phyloP scores from a whole-genome alignment of 2,888 invertebrate genomes.

The Philereme vetulata region DNA sequence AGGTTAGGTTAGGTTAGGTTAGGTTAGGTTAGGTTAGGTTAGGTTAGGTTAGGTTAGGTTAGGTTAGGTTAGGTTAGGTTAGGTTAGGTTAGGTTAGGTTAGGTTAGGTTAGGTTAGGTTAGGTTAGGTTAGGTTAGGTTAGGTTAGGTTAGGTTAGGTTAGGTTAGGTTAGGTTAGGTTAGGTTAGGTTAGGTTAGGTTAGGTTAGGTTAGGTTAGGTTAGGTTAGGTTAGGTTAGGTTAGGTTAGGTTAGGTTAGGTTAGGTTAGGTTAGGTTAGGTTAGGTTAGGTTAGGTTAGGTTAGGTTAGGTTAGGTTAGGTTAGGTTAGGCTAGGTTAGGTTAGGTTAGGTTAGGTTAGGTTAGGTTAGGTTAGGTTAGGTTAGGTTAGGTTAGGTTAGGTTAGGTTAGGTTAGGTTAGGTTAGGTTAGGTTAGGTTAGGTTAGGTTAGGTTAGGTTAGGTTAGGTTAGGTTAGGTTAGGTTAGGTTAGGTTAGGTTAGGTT shows the following conservation, averaged over 20 bases:
- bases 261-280: slow-evolving; percentile 40
- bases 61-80: slow-evolving; percentile 26
- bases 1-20: slow-evolving; percentile 40
- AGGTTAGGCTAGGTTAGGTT: slow-evolving; percentile 33
- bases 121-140: slow-evolving; percentile 40
- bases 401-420: no score
- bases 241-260: slow-evolving; percentile 37
- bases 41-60: slow-evolving; percentile 34
- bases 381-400: no score
- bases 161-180: slow-evolving; percentile 37
- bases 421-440: no score
- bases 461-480: no score
- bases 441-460: no score
- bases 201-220: slow-evolving; percentile 25
- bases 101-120: slow-evolving; percentile 39
- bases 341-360: no score
- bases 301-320: slow-evolving; percentile 37
- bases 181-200: slow-evolving; percentile 32
- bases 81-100: slow-evolving; percentile 35
- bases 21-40: slow-evolving; percentile 37
- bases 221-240: slow-evolving; percentile 35
- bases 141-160: slow-evolving; percentile 40
- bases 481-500: no score
- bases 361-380: no score
- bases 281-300: slow-evolving; percentile 40